These are phyloP conservation scores for Biston betularia DNA, from an alignment of 2,888 invertebrate genomes.

Conservation along the genomic window DNA sequence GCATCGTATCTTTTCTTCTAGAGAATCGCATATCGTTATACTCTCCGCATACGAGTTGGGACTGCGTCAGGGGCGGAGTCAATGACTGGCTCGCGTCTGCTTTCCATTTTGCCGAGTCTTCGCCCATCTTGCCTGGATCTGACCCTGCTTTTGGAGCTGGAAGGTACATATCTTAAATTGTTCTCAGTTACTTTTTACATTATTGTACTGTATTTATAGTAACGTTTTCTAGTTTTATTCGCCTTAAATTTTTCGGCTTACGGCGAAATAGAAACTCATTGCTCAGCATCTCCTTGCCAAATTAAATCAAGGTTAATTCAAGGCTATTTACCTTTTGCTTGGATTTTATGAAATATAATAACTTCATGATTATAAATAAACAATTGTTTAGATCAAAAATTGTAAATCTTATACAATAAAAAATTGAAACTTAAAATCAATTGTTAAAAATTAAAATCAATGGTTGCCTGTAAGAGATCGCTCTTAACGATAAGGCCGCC, in stretches of 20 bases:
- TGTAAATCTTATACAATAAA: too few species aligned
- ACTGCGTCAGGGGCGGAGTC: slow-evolving; percentile 93
- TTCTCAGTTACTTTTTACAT: not conserved
- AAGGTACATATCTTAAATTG: slow-evolving; percentile 58
- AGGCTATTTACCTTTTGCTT: too few species aligned
- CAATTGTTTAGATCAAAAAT: too few species aligned
- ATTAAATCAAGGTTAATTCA: too few species aligned
- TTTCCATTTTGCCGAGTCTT: slow-evolving; percentile 78
- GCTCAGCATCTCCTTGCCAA: too few species aligned
- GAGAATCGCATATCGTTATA: slow-evolving; percentile 95
- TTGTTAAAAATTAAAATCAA: too few species aligned
- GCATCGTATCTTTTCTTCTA: slow-evolving; percentile 92
- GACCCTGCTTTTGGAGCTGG: slow-evolving; percentile 83
- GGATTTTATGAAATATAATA: too few species aligned
- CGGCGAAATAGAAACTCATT: not conserved
- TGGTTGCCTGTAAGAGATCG: too few species aligned
- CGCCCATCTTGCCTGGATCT: slow-evolving; percentile 68
- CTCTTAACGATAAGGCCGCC: too few species aligned
- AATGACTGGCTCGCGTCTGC: slow-evolving; percentile 96
- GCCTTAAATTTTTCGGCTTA: not conserved
- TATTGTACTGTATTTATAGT: not conserved
- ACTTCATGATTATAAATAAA: too few species aligned
- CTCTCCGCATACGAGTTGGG: slow-evolving; percentile 97
- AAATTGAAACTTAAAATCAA: too few species aligned
- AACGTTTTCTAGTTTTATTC: not conserved